These are phyloP conservation scores for Stegastes partitus DNA, from an alignment of 2,113 vertebrate species.

Conservation along the genomic window DNA sequence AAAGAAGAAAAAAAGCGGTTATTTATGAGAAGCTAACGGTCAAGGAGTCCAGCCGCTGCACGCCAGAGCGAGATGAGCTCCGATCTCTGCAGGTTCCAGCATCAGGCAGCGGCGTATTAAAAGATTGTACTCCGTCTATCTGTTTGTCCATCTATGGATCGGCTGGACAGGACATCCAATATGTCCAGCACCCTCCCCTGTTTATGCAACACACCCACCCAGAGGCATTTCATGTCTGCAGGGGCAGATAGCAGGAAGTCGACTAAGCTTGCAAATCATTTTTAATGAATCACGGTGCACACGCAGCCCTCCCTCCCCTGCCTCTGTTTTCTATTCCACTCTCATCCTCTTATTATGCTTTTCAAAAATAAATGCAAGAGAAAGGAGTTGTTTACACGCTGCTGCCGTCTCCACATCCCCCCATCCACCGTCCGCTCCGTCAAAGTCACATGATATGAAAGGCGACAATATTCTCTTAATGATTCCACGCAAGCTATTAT, in stretches of 20 bases:
- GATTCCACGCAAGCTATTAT: constrained; percentile 33
- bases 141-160: constrained; percentile 54
- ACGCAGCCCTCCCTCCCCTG: not conserved
- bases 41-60: not conserved
- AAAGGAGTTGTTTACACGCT: constrained; percentile 11
- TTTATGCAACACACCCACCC: constrained; percentile 48
- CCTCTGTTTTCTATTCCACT: not conserved
- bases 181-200: constrained; percentile 46
- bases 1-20: constrained; percentile 10
- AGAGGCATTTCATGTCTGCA: constrained; percentile 41
- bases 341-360: not conserved
- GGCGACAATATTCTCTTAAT: constrained; percentile 38
- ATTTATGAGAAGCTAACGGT: constrained; percentile 12
- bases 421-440: not conserved
- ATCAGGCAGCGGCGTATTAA: constrained; percentile 13
- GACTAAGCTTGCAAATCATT: constrained; percentile 69
- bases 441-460: constrained; percentile 21
- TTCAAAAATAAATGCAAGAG: constrained; percentile 30
- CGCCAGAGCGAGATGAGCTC: not conserved
- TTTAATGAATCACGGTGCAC: constrained; percentile 73
- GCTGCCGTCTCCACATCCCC: constrained; percentile 9
- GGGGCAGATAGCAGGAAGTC: constrained; percentile 59
- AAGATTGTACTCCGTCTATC: constrained; percentile 18
- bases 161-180: constrained; percentile 43
- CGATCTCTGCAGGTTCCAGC: constrained; percentile 10